These are phyloP conservation scores for Phenganax stokvisi DNA, from an alignment of 92 coral and sea anemone species.

Conservation along the genomic window DNA sequence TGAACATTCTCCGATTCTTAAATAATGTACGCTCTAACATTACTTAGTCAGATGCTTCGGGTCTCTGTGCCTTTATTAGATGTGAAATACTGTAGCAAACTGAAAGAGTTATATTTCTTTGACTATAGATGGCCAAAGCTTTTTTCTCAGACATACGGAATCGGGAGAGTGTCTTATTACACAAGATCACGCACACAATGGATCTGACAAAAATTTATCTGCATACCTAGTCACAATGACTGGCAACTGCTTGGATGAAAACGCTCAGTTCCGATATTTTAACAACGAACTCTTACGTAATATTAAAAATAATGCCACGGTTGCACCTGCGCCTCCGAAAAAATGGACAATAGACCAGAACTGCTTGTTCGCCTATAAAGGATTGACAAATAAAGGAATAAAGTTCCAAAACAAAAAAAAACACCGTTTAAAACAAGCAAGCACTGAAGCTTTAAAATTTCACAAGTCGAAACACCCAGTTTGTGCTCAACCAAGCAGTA, in stretches of 20 bases:
- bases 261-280: neutral
- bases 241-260: slow-evolving; percentile 9
- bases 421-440: too few species aligned
- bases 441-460: too few species aligned
- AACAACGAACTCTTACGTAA: neutral
- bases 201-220: neutral
- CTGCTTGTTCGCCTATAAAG: neutral
- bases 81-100: too few species aligned
- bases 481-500: too few species aligned
- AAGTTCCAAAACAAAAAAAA: too few species aligned
- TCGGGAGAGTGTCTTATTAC: neutral
- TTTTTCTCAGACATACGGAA: neutral
- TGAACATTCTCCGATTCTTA: too few species aligned
- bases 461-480: too few species aligned
- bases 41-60: too few species aligned
- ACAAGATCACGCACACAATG: neutral
- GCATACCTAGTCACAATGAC: neutral
- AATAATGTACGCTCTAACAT: too few species aligned
- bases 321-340: neutral
- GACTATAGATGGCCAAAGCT: neutral
- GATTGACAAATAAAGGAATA: too few species aligned
- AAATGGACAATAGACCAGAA: neutral
- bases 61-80: too few species aligned
- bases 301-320: neutral
- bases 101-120: neutral